Conservation (phyloP, 2,113 vertebrate species). For the Oryzias woworae region DNA sequence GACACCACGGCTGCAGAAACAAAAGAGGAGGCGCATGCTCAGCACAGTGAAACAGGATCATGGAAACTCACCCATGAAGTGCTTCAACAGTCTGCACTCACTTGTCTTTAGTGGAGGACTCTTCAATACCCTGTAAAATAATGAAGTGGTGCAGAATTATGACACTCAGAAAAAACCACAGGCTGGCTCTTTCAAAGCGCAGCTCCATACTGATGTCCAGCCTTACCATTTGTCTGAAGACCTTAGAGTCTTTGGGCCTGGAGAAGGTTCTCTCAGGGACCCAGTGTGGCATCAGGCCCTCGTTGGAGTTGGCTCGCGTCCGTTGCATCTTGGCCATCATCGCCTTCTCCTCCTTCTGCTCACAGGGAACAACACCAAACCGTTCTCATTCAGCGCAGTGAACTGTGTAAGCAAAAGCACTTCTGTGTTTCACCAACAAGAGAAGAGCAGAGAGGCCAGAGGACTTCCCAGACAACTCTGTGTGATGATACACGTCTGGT, state of each 20-base stretch:
- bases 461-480: slow-evolving; percentile 26
- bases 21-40: slow-evolving; percentile 1
- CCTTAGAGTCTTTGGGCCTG: slow-evolving; percentile 95
- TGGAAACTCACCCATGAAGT: background rate
- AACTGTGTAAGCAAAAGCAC: slow-evolving; percentile 19
- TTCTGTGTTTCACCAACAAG: background rate
- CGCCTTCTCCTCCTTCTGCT: slow-evolving; percentile 96
- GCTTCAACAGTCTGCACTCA: slow-evolving; percentile 70
- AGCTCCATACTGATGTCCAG: background rate
- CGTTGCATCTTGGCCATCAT: slow-evolving; percentile 94
- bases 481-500: slow-evolving; percentile 1
- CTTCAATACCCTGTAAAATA: slow-evolving; percentile 78
- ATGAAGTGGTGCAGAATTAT: slow-evolving; percentile 15
- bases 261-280: slow-evolving; percentile 91
- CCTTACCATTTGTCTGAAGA: slow-evolving; percentile 96
- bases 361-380: slow-evolving; percentile 40
- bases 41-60: background rate
- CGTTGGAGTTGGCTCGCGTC: slow-evolving; percentile 86
- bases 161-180: slow-evolving; percentile 6
- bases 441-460: background rate
- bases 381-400: slow-evolving; percentile 32
- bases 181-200: background rate
- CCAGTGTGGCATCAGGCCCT: slow-evolving; percentile 91
- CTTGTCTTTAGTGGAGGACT: slow-evolving; percentile 93
- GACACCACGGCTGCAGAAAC: slow-evolving; percentile 80